Base-by-base conservation (phyloP, 2,888 invertebrate species). In the Drosophila siamana region DNA sequence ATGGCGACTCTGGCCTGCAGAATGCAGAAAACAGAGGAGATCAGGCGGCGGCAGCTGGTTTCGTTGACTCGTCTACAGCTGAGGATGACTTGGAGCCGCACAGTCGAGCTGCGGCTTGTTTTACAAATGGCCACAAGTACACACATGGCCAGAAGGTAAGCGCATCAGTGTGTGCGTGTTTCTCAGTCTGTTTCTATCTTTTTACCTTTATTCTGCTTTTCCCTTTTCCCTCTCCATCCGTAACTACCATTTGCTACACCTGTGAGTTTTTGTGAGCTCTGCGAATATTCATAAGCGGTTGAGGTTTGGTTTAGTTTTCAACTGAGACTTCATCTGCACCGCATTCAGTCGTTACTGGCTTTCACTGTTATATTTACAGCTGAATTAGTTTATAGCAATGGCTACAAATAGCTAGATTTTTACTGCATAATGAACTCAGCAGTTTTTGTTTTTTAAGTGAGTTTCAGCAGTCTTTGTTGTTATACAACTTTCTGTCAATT, bases 141-240 rank as follows among this genome's bases (percentile, higher is more conserved):
- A 91, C 92, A 73, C 92, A 92, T 69, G 92, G 92, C 69, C 91
- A 92, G 87, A 92, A 92, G 92, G 92, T 92, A 90, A 80, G 81
- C 61, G 40, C 24, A 36, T 13, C 16, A 62, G 15, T 40, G 22
- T 50, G 36, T 51, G 11, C 28, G 22, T 50, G 24, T 40, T 41
- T 52, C 28, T 50, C 13, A 41, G 19, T 26, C 13, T 22, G 43
- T 44, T 33, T 38, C 38, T 54, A 11, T 36, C 46, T 61, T 26
- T 52, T 40, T 16, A 15, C 38, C 40, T 19, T 28, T 43, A 47
- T 47, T 36, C 26, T 11, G 36, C 43, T n/a, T n/a, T n/a, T n/a
- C n/a, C n/a, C n/a, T n/a, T n/a, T n/a, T n/a, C n/a, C n/a, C n/a
- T n/a, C n/a, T n/a, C n/a, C n/a, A n/a, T n/a, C 33, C 2, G 9